Evolutionary conservation across 2,888 invertebrate species (phyloP), one percentile per base, ranked within the genome.

Genomic region (Pasiphila rectangulata): DNA sequence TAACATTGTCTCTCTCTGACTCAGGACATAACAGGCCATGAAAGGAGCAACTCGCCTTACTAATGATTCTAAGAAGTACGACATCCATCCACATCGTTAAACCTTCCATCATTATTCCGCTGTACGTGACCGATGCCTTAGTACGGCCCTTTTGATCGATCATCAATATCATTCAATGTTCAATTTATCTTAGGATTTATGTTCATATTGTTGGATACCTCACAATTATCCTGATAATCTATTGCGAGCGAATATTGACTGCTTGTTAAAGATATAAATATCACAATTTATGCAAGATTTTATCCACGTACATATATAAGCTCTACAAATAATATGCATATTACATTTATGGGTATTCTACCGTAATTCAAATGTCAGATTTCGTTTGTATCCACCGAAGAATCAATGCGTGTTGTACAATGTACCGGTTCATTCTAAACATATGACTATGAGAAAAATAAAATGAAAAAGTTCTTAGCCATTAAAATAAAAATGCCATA

Each of bases 171-270:
- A 71, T 75, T 69, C 65, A 72, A 57, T 64, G 63, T 68, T 74
- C 71, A 72, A 82, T 83, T 75, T 71, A 83, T 76, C 75, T 69
- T 61, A 63, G 72, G 78, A 83, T 83, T 83, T 79, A 83, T 72
- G 72, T 67, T 65, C 67, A 59, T 68, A 80, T 79, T 81, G 80
- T 79, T 75, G 58, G 57, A 77, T 79, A 75, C 75, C 63, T 61
- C 51, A 65, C 72, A 79, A 79, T 78, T 72, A 79, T 67, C 62
- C 60, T 55, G 58, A 67, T 68, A 63, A 72, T 69, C 59, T 69
- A 69, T 67, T 36, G 58, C 46, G 36, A 57, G 47, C 46, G 48
- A 52, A 53, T 54, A 55, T 48, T 44, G 46, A 51, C 53, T 29
- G 39, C 42, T 46, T 21, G 29, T 35, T 30, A 23, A 41, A 27